Conservation (phyloP, 2,888 invertebrate genomes). For the Diabrotica balteata region DNA sequence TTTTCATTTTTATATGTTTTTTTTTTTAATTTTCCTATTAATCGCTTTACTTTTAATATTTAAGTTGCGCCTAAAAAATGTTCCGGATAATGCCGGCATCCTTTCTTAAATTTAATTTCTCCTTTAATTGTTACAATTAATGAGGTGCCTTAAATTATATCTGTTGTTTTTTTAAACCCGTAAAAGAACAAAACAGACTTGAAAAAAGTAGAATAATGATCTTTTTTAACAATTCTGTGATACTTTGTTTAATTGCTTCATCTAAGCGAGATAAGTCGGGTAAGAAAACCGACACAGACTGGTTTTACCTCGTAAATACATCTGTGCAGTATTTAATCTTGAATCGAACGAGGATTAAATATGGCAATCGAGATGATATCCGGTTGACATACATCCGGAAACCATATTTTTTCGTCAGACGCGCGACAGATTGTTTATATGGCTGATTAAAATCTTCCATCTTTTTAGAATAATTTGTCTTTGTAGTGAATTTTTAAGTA, state of each 20-base stretch:
- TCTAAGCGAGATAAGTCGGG: constrained; percentile 17
- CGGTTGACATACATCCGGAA: constrained; percentile 27
- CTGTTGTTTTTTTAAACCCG: no score
- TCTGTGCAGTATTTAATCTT: constrained; percentile 10
- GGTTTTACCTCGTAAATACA: constrained; percentile 10
- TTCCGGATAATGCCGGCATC: no score
- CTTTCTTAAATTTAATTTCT: no score
- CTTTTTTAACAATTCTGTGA: constrained; percentile 10
- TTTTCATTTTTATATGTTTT: no score
- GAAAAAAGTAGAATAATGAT: no score
- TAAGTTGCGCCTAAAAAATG: no score
- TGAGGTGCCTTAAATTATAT: no score
- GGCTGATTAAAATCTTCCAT: not conserved
- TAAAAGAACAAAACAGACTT: no score
- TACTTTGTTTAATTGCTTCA: constrained; percentile 25
- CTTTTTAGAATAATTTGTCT: not conserved
- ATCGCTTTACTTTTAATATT: no score
- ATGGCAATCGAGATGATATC: constrained; percentile 19
- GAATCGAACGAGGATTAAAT: constrained; percentile 13
- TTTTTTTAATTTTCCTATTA: no score
- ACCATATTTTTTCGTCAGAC: constrained; percentile 15
- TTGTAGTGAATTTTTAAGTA: no score
- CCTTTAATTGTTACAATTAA: no score
- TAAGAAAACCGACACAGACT: constrained; percentile 11
- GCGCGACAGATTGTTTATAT: constrained; percentile 20